Evolutionary conservation across 2,797 vertebrate species (phyloP).

Genomic region (Meda fulgida): DNA sequence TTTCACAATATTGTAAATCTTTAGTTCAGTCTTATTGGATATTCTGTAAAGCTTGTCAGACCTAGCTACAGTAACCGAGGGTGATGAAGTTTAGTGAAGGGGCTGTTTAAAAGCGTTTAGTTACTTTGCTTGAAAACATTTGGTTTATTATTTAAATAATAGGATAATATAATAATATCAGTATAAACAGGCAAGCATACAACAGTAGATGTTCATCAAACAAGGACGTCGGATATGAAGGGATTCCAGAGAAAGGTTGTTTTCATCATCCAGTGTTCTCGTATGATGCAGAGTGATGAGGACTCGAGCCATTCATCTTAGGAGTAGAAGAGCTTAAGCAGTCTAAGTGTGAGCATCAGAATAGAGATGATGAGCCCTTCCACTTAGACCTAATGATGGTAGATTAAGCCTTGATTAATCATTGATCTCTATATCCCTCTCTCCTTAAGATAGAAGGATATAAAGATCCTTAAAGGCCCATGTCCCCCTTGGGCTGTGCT

Average conservation of each 20-base stretch:
- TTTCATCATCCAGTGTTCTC: slow-evolving; percentile 20
- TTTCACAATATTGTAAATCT: not conserved
- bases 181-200: not conserved
- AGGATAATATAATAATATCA: not conserved
- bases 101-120: not conserved
- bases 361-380: slow-evolving; percentile 55
- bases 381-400: slow-evolving; percentile 62
- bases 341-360: slow-evolving; percentile 51
- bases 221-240: not conserved
- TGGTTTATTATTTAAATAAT: not conserved
- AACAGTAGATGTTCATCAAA: slow-evolving; percentile 10
- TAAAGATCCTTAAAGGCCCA: slow-evolving; percentile 52
- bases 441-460: slow-evolving; percentile 48
- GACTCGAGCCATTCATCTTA: slow-evolving; percentile 44
- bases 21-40: not conserved
- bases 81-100: not conserved
- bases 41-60: not conserved
- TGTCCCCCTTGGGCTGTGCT: slow-evolving; percentile 55
- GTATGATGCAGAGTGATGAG: slow-evolving; percentile 32
- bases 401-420: slow-evolving; percentile 63
- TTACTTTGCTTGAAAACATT: not conserved
- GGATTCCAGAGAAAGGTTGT: slow-evolving; percentile 44
- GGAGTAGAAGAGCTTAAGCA: slow-evolving; percentile 51
- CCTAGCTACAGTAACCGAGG: not conserved
- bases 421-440: slow-evolving; percentile 59